Evolutionary conservation across 1,140 invertebrate genomes (phyloP).

Genomic region (Dinoponera quadriceps): DNA sequence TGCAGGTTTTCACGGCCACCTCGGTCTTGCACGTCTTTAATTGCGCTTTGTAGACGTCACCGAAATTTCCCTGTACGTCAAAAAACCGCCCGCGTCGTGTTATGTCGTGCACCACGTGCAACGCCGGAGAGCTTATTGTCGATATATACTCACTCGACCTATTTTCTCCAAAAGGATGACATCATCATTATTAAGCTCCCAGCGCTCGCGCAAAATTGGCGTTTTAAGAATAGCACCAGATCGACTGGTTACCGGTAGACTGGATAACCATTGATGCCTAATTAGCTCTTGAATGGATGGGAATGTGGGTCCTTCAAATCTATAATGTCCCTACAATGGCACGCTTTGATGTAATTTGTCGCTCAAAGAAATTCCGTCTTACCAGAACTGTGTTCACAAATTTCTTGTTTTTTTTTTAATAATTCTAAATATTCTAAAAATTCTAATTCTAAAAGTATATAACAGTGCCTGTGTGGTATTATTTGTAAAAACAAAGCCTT

Average conservation of each 20-base stretch:
- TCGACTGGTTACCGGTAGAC: conserved; percentile 94
- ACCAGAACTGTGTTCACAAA: neutral
- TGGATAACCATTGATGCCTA: conserved; percentile 93
- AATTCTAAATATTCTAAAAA: neutral
- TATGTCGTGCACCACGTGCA: conserved; percentile 93
- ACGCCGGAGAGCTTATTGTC: conserved; percentile 98
- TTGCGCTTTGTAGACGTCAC: conserved; percentile 97
- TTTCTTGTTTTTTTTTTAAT: neutral
- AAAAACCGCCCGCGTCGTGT: neutral
- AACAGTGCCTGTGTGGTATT: too few relatives aligned
- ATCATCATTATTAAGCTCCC: conserved; percentile 99
- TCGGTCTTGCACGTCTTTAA: conserved; percentile 93
- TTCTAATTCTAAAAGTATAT: too few relatives aligned
- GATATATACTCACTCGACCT: conserved; percentile 90
- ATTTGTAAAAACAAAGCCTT: too few relatives aligned
- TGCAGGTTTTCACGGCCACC: conserved; percentile 98
- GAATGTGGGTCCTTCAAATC: conserved; percentile 97
- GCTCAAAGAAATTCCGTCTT: neutral
- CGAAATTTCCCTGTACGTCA: conserved; percentile 95
- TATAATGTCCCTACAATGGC: conserved; percentile 91
- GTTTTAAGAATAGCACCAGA: conserved; percentile 95
- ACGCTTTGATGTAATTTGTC: conserved; percentile 15
- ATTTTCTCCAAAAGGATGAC: conserved; percentile 97
- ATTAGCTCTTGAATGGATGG: conserved; percentile 97
- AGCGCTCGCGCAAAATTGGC: conserved; percentile 95